phyloP scores from a whole-genome alignment of 2,888 invertebrate genomes.

The Fragum sueziense region DNA sequence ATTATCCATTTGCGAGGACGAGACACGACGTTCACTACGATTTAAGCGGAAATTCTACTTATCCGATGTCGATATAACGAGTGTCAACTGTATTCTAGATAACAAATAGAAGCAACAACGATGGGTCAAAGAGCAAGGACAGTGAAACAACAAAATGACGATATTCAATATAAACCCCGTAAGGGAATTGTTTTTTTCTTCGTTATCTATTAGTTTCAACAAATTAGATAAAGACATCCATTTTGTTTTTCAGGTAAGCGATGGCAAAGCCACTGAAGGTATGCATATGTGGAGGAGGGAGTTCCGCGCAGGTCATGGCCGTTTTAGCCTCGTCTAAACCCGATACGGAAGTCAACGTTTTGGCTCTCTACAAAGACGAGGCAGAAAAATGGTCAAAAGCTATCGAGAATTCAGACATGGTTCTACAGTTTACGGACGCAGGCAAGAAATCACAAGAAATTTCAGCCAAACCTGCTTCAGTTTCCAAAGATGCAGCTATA shows the following conservation, averaged over 20 bases:
- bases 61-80: no score
- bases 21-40: no score
- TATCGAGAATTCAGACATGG: conserved; percentile 57
- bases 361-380: conserved; percentile 71
- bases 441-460: conserved; percentile 52
- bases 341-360: conserved; percentile 67
- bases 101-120: no score
- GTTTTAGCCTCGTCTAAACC: conserved; percentile 67
- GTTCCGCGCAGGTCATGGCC: conserved; percentile 73
- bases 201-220: no score
- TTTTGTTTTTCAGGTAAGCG: conserved; percentile 25
- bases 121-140: no score
- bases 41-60: no score
- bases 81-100: no score
- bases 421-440: conserved; percentile 49
- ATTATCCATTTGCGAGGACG: no score
- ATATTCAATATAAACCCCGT: no score
- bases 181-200: no score
- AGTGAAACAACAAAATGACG: no score
- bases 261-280: conserved; percentile 59
- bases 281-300: conserved; percentile 74
- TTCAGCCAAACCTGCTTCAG: conserved; percentile 59
- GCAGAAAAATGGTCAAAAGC: conserved; percentile 68
- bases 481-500: conserved; percentile 65
- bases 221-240: no score